Percentiles rank a stretch among this genome's conserved stretches.
Evolutionary conservation across 2,113 vertebrate species (phyloP).

Genomic region (Tonatia bakeri): DNA sequence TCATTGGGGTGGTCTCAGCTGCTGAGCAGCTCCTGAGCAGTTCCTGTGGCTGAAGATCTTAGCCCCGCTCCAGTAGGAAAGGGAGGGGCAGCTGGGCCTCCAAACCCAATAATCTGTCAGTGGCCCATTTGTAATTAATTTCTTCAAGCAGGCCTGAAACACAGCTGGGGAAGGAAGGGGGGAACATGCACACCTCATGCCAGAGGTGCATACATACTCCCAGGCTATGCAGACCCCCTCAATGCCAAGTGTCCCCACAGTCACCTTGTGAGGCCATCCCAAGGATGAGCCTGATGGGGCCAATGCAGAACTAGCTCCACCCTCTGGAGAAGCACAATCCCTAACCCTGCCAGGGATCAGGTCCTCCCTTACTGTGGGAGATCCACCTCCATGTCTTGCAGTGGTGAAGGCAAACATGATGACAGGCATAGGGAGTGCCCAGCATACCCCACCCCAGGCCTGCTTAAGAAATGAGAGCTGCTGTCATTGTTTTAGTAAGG

Average conservation of each 20-base stretch:
- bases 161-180: too few species aligned
- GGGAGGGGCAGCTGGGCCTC: not conserved
- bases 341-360: not conserved
- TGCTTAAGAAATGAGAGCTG: not conserved
- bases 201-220: too few species aligned
- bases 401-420: too few species aligned
- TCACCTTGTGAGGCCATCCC: not conserved
- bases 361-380: not conserved
- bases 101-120: not conserved
- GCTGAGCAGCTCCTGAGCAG: too few species aligned
- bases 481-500: not conserved
- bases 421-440: not conserved
- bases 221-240: too few species aligned
- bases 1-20: not conserved
- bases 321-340: not conserved
- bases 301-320: too few species aligned
- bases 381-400: not conserved
- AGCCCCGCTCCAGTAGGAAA: not conserved
- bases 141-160: not conserved
- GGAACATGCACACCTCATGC: too few species aligned
- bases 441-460: rapidly evolving
- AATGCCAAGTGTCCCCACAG: too few species aligned
- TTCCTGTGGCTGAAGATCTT: not conserved
- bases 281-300: not conserved
- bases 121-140: not conserved